phyloP scores from a whole-genome alignment of 30 jellyfish, hydroid and myxozoan genomes.

The Aurelia coerulea region DNA sequence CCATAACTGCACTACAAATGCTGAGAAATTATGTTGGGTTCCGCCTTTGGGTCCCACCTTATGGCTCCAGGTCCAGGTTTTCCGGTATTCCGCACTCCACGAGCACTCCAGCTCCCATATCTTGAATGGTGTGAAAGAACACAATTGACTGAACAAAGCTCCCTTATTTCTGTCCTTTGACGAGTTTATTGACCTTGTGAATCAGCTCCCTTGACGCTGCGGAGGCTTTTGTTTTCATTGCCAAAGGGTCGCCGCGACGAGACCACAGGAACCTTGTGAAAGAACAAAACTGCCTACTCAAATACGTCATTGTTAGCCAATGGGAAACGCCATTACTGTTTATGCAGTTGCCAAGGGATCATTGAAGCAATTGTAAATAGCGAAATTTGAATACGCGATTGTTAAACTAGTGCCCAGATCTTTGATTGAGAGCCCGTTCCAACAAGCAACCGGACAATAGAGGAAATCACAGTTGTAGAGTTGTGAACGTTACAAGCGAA shows the following conservation, averaged over 20 bases:
- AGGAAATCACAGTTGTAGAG: slow-evolving; percentile 56
- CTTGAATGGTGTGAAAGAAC: too few species aligned
- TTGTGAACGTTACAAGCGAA: slow-evolving; percentile 9
- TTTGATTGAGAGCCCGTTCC: slow-evolving; percentile 26
- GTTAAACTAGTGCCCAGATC: slow-evolving; percentile 42
- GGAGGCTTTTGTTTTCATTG: neutral
- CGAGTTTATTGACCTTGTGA: too few species aligned
- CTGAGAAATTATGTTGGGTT: too few species aligned
- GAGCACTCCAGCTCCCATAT: too few species aligned
- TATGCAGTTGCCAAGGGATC: slow-evolving; percentile 64
- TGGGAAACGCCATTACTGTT: slow-evolving; percentile 34
- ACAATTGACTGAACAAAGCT: too few species aligned
- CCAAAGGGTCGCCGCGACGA: slow-evolving; percentile 26
- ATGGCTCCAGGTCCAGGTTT: too few species aligned
- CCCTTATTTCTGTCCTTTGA: too few species aligned
- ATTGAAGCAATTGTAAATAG: slow-evolving; percentile 24
- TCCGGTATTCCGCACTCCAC: too few species aligned
- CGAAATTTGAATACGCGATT: slow-evolving; percentile 55
- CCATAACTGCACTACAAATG: too few species aligned
- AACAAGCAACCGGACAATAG: slow-evolving; percentile 54
- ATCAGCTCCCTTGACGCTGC: too few species aligned
- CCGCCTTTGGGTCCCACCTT: too few species aligned
- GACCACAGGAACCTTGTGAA: slow-evolving; percentile 30
- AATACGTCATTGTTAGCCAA: neutral
- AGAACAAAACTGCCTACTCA: slow-evolving; percentile 41